Evolutionary conservation across 2,888 invertebrate species (phyloP), one percentile per base, ranked within the genome.

Genomic region (Cheilosia urbana): DNA sequence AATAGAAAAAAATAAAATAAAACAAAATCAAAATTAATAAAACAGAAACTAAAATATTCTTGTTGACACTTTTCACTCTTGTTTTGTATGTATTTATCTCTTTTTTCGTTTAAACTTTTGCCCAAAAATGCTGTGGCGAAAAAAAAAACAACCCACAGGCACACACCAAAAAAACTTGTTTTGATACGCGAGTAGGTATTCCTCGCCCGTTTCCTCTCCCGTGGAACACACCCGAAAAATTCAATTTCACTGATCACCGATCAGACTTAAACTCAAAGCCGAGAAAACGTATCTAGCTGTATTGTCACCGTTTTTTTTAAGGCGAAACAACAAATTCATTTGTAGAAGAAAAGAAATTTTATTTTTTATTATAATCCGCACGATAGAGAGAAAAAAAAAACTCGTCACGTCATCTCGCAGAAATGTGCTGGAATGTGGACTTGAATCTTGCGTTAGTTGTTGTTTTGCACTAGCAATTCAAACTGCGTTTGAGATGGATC

Each of bases 381-480:
- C 84, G 71, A 55, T 45, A 40, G 68, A 73, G 30, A 27, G 57
- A 65, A 84, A 58, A 58, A 65, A 65, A 65, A 57, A 83, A 84
- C 66, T 60, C 72, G 81, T 81, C 85, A 85, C 81, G 81, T 85
- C 85, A 85, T 85, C 85, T 77, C 76, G 72, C 72, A 85, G 76
- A 85, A 63, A 85, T 85, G 81, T 75, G 66, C 51, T 81, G 85
- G 81, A 85, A 85, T 81, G 77, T 85, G 53, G 77, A 40, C 66
- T 81, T 17, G 60, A 66, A 79, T 47, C 72, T 78, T 55, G 73
- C 45, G 66, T 57, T 73, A 34, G 57, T 65, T 24, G 40, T 37
- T 58, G 19, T 60, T 71, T 63, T 84, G 75, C 79, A 47, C 42
- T 57, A 63, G 72, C 65, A 66, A n/a, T 15, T 53, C 45, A 17